These are phyloP conservation scores for Pionites leucogaster DNA, from an alignment of 2,113 vertebrate genomes.

Conservation along the genomic window DNA sequence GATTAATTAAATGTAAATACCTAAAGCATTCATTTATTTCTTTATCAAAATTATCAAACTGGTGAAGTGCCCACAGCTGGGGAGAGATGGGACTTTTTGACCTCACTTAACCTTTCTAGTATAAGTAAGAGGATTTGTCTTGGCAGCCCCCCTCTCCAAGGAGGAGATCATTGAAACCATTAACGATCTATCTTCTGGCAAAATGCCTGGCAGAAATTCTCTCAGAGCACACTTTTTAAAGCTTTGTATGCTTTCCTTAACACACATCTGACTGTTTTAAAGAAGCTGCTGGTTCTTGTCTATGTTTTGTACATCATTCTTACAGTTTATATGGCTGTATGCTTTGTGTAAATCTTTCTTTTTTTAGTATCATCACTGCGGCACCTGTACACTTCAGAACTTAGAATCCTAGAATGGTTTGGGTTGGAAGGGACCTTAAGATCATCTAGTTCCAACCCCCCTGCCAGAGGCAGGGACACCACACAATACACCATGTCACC, in stretches of 20 bases:
- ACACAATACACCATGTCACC: too few species aligned
- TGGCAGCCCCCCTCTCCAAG: slow-evolving; percentile 44
- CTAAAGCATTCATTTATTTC: slow-evolving; percentile 54
- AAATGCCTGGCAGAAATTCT: slow-evolving; percentile 40
- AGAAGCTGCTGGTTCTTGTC: not conserved
- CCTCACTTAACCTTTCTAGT: slow-evolving; percentile 60
- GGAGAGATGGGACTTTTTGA: slow-evolving; percentile 60
- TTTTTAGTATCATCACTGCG: not conserved
- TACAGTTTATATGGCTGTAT: not conserved
- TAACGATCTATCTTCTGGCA: slow-evolving; percentile 50
- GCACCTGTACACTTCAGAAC: not conserved
- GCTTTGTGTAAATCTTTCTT: not conserved
- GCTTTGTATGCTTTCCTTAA: slow-evolving; percentile 3
- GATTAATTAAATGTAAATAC: slow-evolving; percentile 54
- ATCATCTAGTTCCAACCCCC: not conserved
- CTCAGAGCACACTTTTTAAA: slow-evolving; percentile 21
- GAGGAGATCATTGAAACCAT: slow-evolving; percentile 44
- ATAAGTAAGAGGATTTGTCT: slow-evolving; percentile 55
- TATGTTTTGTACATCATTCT: not conserved
- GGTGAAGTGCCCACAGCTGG: slow-evolving; percentile 32
- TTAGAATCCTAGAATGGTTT: not conserved
- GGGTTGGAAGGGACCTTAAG: not conserved
- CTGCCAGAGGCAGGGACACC: too few species aligned
- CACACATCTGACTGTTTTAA: not conserved
- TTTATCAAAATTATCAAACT: slow-evolving; percentile 50